Evolutionary conservation across 1,140 invertebrate genomes (phyloP).

Genomic region (Papilio polytes): DNA sequence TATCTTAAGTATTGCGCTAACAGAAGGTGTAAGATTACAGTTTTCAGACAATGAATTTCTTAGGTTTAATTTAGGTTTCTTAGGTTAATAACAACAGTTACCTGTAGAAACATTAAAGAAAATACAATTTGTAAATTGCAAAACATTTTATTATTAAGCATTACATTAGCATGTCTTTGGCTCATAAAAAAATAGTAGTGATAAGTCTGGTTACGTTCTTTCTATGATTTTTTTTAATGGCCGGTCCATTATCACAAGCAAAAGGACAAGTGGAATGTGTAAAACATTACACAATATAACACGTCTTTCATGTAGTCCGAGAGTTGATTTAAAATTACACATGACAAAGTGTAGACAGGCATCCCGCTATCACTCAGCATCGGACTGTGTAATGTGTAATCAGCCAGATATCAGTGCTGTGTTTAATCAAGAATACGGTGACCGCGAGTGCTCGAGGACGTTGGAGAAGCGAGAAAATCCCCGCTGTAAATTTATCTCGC

Average conservation of each 20-base stretch:
- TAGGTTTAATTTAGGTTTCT: too few relatives aligned
- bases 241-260: not conserved
- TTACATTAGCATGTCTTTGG: not conserved
- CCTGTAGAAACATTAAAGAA: too few relatives aligned
- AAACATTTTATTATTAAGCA: too few relatives aligned
- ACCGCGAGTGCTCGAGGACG: conserved; percentile 69
- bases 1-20: not conserved
- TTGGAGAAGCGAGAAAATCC: conserved; percentile 56
- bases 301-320: conserved; percentile 14
- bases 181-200: not conserved
- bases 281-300: conserved; percentile 7
- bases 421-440: conserved; percentile 77
- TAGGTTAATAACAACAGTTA: too few relatives aligned
- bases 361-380: conserved; percentile 64
- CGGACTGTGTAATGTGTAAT: conserved; percentile 74
- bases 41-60: not conserved
- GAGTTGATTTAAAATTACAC: conserved; percentile 13
- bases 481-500: conserved; percentile 64
- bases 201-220: too few relatives aligned
- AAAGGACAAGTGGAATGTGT: not conserved
- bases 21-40: conserved; percentile 1
- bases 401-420: conserved; percentile 60
- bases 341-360: conserved; percentile 54
- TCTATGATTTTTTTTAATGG: too few relatives aligned
- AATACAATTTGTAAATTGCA: too few relatives aligned